phyloP scores from a whole-genome alignment of 2,797 vertebrate species.

The Prionace glauca region DNA sequence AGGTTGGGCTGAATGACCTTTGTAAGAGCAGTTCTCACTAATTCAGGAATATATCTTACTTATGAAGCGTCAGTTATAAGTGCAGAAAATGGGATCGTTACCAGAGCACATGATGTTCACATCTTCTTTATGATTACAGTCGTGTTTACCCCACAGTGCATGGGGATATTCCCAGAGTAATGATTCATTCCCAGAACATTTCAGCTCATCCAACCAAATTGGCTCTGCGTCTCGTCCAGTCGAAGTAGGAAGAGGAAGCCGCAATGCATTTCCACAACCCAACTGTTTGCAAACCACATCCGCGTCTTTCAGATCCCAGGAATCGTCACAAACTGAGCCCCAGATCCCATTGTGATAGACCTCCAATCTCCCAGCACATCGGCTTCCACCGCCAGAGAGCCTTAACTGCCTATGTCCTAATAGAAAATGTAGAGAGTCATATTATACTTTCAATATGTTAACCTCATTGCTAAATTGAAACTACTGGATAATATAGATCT shows the following conservation, averaged over 20 bases:
- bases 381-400: too few species aligned
- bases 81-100: background rate
- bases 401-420: too few species aligned
- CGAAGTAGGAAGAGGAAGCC: too few species aligned
- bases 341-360: background rate
- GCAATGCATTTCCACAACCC: background rate
- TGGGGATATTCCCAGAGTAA: background rate
- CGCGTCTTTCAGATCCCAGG: background rate
- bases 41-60: too few species aligned
- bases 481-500: too few species aligned
- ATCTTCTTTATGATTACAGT: slow-evolving; percentile 10
- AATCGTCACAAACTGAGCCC: background rate
- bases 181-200: background rate
- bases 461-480: too few species aligned
- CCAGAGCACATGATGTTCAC: background rate
- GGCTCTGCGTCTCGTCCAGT: background rate
- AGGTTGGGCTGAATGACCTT: too few species aligned
- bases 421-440: too few species aligned
- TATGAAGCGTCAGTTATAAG: background rate
- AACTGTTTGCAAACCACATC: background rate
- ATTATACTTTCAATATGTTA: too few species aligned
- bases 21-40: too few species aligned
- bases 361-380: background rate
- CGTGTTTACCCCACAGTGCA: background rate
- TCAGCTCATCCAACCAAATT: background rate